phyloP scores from a whole-genome alignment of 2,888 invertebrate species.

The Athalia rosae region DNA sequence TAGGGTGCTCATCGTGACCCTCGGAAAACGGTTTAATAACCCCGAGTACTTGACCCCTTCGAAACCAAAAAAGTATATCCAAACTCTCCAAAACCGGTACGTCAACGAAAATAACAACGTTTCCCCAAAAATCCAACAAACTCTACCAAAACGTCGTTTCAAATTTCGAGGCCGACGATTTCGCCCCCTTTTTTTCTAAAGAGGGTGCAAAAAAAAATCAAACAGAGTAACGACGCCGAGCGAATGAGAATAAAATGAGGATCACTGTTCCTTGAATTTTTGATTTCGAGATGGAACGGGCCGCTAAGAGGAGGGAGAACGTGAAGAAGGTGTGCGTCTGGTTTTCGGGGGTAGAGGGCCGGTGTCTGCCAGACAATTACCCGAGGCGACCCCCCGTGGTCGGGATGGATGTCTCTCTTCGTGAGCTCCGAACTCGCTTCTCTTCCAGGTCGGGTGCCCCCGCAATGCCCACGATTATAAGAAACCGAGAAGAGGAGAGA shows the following conservation, averaged over 20 bases:
- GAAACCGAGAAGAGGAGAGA: background rate
- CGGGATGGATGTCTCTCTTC: slow-evolving; percentile 71
- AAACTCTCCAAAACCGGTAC: too few species aligned
- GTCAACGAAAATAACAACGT: too few species aligned
- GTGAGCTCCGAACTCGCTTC: slow-evolving; percentile 47
- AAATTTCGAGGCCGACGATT: too few species aligned
- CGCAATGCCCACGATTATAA: slow-evolving; percentile 20
- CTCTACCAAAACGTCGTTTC: too few species aligned
- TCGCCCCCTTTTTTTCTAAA: too few species aligned
- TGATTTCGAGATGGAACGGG: slow-evolving; percentile 56
- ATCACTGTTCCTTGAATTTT: slow-evolving; percentile 61
- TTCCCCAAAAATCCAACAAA: too few species aligned
- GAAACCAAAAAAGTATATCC: too few species aligned
- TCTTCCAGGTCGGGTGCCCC: slow-evolving; percentile 18
- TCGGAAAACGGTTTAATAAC: background rate
- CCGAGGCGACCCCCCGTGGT: slow-evolving; percentile 70
- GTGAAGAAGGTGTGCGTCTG: slow-evolving; percentile 48
- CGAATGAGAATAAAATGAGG: slow-evolving; percentile 57
- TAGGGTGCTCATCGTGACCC: slow-evolving; percentile 31
- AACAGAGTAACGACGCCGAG: too few species aligned
- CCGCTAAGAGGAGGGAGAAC: slow-evolving; percentile 45
- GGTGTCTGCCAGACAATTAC: slow-evolving; percentile 71
- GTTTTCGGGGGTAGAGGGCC: slow-evolving; percentile 50
- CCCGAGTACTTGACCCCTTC: background rate
- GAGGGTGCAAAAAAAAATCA: too few species aligned